Conservation (phyloP, 2,888 invertebrate species). For the Xestia sexstrigata region DNA sequence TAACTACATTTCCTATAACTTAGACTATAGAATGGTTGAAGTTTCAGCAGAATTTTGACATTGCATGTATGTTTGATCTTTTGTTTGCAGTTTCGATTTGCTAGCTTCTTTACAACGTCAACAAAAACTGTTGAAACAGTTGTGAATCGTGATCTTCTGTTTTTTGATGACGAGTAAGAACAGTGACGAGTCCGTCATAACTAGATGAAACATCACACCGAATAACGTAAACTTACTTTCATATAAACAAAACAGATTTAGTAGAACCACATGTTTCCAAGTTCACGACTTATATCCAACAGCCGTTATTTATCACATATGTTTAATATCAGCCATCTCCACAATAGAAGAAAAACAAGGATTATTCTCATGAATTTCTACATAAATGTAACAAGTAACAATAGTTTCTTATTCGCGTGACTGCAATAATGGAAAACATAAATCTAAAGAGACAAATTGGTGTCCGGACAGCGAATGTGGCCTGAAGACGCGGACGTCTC, state of each 20-base stretch:
- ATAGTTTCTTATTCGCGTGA: constrained; percentile 77
- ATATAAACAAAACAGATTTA: not conserved
- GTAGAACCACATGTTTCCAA: constrained; percentile 3
- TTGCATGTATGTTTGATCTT: not conserved
- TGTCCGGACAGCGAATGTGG: constrained; percentile 79
- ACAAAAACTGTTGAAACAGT: no score
- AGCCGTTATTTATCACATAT: constrained; percentile 59
- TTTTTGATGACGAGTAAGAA: no score
- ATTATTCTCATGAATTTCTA: constrained; percentile 64
- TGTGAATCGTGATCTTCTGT: no score
- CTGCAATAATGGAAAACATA: constrained; percentile 85
- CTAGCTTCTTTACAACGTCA: not conserved
- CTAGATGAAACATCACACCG: not conserved
- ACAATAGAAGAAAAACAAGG: constrained; percentile 60
- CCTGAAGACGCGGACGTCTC: constrained; percentile 80
- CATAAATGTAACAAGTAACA: constrained; percentile 73
- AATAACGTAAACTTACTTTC: not conserved
- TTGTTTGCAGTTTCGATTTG: not conserved
- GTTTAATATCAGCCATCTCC: constrained; percentile 61
- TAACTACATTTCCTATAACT: no score
- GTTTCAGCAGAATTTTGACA: not conserved
- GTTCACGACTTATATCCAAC: constrained; percentile 37
- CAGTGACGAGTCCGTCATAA: no score
- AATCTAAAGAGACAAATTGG: constrained; percentile 87
- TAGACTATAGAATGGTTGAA: no score